A percentile compares a stretch with the other conserved stretches of the same genome.
Evolutionary conservation across 2,113 vertebrate species (phyloP).

Genomic region (Guaruba guarouba): DNA sequence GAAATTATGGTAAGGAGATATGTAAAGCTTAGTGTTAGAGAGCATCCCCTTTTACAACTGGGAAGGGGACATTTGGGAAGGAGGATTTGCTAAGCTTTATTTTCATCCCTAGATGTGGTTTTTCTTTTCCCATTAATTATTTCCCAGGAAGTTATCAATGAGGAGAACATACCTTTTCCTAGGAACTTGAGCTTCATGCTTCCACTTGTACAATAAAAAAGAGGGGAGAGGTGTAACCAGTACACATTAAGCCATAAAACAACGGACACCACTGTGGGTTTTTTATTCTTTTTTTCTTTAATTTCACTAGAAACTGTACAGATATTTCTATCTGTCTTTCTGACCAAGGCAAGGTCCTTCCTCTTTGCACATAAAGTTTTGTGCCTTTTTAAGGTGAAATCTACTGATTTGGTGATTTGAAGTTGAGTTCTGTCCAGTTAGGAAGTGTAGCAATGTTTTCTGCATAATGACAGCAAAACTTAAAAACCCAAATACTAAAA

Average conservation of each 20-base stretch:
- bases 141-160: not conserved
- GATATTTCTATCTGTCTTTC: not conserved
- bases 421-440: not conserved
- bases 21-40: not conserved
- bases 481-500: not conserved
- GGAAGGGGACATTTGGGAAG: not conserved
- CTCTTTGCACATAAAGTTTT: not conserved
- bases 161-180: not conserved
- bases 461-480: not conserved
- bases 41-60: too few species aligned
- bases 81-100: not conserved
- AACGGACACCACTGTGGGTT: not conserved
- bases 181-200: not conserved
- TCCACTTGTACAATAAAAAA: not conserved
- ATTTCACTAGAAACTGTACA: not conserved
- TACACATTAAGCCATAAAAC: not conserved
- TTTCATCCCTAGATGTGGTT: accelerated
- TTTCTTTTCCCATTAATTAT: not conserved
- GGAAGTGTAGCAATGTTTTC: not conserved
- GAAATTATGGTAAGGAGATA: not conserved
- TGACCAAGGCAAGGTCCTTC: not conserved
- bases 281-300: not conserved
- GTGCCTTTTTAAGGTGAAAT: not conserved
- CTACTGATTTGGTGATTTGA: not conserved
- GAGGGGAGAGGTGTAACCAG: not conserved